These are phyloP conservation scores for Cartodere bifasciata DNA, from an alignment of 2,888 invertebrate genomes.

Conservation along the genomic window DNA sequence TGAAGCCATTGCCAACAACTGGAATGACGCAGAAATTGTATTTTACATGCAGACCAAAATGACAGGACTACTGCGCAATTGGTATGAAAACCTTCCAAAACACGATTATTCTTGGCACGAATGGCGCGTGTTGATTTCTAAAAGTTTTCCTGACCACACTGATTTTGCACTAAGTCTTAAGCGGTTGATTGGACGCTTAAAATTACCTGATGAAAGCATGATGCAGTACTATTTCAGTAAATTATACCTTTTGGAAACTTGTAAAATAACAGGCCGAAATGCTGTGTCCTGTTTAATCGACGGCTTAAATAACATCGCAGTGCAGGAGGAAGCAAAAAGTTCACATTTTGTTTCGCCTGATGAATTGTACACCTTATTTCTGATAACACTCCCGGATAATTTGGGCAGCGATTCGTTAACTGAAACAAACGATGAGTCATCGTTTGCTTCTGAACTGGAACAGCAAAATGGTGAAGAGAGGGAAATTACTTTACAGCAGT, in stretches of 20 bases:
- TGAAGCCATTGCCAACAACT: neutral
- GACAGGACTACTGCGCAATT: neutral
- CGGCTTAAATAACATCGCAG: neutral
- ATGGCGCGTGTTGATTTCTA: neutral
- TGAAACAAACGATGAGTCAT: too few relatives aligned
- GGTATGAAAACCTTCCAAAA: neutral
- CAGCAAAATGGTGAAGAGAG: too few relatives aligned
- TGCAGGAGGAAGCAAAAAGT: constrained; percentile 1
- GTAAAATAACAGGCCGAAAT: neutral
- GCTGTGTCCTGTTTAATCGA: constrained; percentile 2
- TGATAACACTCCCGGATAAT: constrained; percentile 1
- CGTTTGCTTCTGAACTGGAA: too few relatives aligned
- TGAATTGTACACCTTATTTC: neutral
- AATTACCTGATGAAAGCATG: neutral
- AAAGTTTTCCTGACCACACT: neutral
- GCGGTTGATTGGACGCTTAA: neutral
- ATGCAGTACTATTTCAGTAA: neutral
- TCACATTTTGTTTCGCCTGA: neutral
- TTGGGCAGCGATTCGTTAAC: too few relatives aligned
- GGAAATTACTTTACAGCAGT: too few relatives aligned
- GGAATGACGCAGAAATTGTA: constrained; percentile 1
- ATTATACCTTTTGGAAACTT: constrained; percentile 1
- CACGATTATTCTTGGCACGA: neutral
- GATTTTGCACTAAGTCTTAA: neutral
- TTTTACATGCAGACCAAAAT: neutral